Conservation (phyloP, 2,113 vertebrate species). For the Pedetes capensis region DNA sequence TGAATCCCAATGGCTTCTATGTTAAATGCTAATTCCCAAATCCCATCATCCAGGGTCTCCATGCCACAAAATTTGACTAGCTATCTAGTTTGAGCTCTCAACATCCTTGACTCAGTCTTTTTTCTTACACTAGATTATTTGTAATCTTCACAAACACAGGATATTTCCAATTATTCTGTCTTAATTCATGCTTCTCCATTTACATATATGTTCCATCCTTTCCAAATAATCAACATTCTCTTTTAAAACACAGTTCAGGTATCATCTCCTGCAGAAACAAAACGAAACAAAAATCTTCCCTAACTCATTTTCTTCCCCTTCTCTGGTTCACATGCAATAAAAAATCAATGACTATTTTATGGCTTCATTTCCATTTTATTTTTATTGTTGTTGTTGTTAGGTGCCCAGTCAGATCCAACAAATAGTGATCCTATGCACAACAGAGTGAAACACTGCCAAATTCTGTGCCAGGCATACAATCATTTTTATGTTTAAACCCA, state of each 20-base stretch:
- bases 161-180: neutral
- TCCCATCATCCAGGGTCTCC: neutral
- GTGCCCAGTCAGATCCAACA: too few species aligned
- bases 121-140: neutral
- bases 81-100: neutral
- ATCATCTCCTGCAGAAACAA: neutral
- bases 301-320: neutral
- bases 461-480: too few species aligned
- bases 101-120: neutral
- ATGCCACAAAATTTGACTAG: neutral
- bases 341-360: neutral
- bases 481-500: too few species aligned
- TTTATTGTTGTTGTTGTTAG: too few species aligned
- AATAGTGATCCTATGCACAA: too few species aligned
- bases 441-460: too few species aligned
- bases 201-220: neutral
- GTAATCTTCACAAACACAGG: neutral
- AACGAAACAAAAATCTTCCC: neutral
- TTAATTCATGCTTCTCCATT: neutral
- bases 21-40: neutral
- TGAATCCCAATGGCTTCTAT: neutral
- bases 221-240: neutral
- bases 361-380: neutral
- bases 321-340: neutral
- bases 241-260: neutral